phyloP scores from a whole-genome alignment of 92 coral and sea anemone genomes.

The Zoanthus sansibaricus region DNA sequence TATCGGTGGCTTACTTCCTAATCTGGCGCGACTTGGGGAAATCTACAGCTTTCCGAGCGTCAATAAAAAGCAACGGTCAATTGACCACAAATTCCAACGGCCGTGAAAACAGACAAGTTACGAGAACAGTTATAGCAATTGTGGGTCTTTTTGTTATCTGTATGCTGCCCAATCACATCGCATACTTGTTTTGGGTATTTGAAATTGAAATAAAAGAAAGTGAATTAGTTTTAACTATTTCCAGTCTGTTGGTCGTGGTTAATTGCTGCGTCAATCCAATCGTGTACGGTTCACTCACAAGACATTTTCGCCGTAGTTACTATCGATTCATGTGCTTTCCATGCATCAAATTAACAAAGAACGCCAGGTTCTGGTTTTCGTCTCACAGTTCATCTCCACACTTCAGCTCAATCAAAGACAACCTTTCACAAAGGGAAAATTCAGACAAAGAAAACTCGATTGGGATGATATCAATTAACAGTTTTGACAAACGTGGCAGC shows the following conservation, averaged over 20 bases:
- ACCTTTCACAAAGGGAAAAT: background rate
- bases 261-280: slow-evolving; percentile 78
- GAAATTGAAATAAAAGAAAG: background rate
- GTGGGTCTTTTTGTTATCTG: slow-evolving; percentile 44
- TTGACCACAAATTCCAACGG: background rate
- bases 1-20: slow-evolving; percentile 21
- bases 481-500: slow-evolving; percentile 2
- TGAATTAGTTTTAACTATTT: background rate
- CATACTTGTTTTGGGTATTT: slow-evolving; percentile 11
- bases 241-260: slow-evolving; percentile 29
- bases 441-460: background rate
- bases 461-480: background rate
- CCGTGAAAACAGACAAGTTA: slow-evolving; percentile 47
- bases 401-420: background rate
- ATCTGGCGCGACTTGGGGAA: slow-evolving; percentile 28
- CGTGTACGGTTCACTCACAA: slow-evolving; percentile 71
- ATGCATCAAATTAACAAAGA: background rate
- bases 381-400: background rate
- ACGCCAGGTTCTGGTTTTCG: background rate
- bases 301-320: slow-evolving; percentile 69
- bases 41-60: slow-evolving; percentile 41
- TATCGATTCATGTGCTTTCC: slow-evolving; percentile 13
- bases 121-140: slow-evolving; percentile 42
- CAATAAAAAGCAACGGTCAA: slow-evolving; percentile 30
- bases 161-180: slow-evolving; percentile 51